These are phyloP conservation scores for Hypotaenidia philippensis DNA, from an alignment of 2,797 vertebrate genomes.

Conservation along the genomic window DNA sequence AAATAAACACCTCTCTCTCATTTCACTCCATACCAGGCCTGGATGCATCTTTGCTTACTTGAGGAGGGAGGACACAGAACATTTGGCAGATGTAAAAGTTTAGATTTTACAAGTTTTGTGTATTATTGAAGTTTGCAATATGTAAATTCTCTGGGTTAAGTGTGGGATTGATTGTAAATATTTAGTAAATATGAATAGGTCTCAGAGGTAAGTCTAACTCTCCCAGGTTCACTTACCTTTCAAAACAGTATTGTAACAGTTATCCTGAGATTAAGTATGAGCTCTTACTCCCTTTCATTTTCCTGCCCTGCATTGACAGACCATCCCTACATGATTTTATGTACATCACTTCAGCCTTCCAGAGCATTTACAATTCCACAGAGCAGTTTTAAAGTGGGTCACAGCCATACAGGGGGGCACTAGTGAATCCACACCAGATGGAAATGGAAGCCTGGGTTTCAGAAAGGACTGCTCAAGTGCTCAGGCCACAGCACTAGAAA, in stretches of 20 bases:
- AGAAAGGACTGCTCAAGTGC: conserved; percentile 56
- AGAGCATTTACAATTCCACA: not conserved
- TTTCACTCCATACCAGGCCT: not conserved
- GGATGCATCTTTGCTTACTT: not conserved
- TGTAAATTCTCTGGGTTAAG: not conserved
- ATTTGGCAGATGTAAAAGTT: not conserved
- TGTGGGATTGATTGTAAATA: not conserved
- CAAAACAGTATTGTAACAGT: not conserved
- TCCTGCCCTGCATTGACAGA: not conserved
- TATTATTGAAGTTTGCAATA: not conserved
- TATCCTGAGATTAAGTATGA: not conserved
- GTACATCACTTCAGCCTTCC: not conserved
- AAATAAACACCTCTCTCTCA: conserved; percentile 1
- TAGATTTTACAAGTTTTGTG: not conserved
- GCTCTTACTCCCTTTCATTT: not conserved
- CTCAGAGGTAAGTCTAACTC: not conserved
- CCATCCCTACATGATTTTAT: not conserved
- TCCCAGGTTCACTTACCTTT: not conserved
- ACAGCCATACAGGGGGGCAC: not conserved
- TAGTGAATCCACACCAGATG: not conserved
- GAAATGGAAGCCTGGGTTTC: conserved; percentile 31
- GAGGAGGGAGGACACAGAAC: not conserved
- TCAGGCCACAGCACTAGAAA: conserved; percentile 62
- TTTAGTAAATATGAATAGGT: not conserved
- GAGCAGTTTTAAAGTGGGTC: not conserved